Base-by-base conservation (phyloP, 2,888 invertebrate species). In the Cheiracanthium punctorium region DNA sequence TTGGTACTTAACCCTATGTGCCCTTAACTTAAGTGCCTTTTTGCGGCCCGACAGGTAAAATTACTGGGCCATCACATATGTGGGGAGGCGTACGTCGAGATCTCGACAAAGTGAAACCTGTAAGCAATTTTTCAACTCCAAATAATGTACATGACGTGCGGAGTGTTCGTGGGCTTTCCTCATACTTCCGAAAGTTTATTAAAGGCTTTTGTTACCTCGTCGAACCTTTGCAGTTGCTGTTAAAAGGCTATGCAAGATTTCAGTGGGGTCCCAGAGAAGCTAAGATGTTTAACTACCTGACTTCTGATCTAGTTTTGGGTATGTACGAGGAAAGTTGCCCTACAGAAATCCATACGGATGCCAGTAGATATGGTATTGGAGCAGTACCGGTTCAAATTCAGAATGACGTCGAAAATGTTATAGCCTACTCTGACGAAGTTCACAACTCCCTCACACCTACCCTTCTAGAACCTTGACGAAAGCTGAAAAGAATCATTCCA, bases 401-500 rank as follows among this genome's bases (percentile, higher is more conserved):
- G 0, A 30, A 82, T 8, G 89, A 84, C 0, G 52, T 52, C 10
- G 89, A 90, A 74, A 37, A 74, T n/a, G 29, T 67, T 5, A 88
- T 91, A 4, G 88, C 88, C 14, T 90, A 90, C 79, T n/a, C n/a
- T n/a, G n/a, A n/a, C n/a, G n/a, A n/a, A n/a, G n/a, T n/a, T n/a
- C n/a, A n/a, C n/a, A n/a, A n/a, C n/a, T n/a, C n/a, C n/a, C n/a
- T n/a, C n/a, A n/a, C n/a, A n/a, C n/a, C n/a, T n/a, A n/a, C n/a
- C 88, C 88, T 0, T 89, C 89, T 20, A 48, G 52, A 70, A 33
- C 20, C 17, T 24, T 58, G 7, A 89, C 48, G 0, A 29, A 28
- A 33, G 90, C 91, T 5, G 92, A 93, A 88, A 77, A 87, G 0
- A 92, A 91, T 20, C 92, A 92, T 67, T 89, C 90, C 0, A 91